These are phyloP conservation scores for Gavialis gangeticus DNA, from an alignment of 2,113 vertebrate genomes.

Conservation along the genomic window DNA sequence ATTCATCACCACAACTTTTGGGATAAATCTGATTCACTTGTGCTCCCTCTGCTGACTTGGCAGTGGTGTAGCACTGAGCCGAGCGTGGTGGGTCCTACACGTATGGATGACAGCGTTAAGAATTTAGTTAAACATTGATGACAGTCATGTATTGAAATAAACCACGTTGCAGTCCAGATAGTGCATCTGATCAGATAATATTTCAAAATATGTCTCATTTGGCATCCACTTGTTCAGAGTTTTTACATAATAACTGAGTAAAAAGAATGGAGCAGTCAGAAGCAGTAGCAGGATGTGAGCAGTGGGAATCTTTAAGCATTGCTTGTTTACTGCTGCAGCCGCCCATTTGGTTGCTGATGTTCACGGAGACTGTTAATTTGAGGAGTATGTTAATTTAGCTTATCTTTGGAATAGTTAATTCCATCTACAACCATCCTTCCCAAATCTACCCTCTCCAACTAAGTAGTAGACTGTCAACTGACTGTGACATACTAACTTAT, in stretches of 20 bases:
- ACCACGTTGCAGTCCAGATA: neutral
- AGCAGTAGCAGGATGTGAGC: neutral
- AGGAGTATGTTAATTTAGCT: neutral
- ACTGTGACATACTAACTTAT: neutral
- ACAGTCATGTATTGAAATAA: neutral
- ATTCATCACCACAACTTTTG: neutral
- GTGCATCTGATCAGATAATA: neutral
- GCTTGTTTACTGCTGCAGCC: neutral
- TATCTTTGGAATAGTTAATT: neutral
- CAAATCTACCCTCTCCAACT: neutral
- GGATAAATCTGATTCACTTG: neutral
- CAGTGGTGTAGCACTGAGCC: neutral
- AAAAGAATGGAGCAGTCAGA: neutral
- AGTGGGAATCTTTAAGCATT: neutral
- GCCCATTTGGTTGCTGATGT: neutral
- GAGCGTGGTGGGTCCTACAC: neutral
- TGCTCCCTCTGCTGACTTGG: neutral
- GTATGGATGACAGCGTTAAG: neutral
- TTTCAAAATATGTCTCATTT: fast-evolving
- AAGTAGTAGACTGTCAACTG: neutral
- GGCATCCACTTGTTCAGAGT: neutral
- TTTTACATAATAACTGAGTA: neutral
- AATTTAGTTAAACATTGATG: neutral
- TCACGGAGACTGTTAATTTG: neutral
- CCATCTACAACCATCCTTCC: neutral